A percentile compares a stretch with the other conserved stretches of the same genome.
phyloP scores from a whole-genome alignment of 1,140 invertebrate genomes.

The Scylla paramamosain region DNA sequence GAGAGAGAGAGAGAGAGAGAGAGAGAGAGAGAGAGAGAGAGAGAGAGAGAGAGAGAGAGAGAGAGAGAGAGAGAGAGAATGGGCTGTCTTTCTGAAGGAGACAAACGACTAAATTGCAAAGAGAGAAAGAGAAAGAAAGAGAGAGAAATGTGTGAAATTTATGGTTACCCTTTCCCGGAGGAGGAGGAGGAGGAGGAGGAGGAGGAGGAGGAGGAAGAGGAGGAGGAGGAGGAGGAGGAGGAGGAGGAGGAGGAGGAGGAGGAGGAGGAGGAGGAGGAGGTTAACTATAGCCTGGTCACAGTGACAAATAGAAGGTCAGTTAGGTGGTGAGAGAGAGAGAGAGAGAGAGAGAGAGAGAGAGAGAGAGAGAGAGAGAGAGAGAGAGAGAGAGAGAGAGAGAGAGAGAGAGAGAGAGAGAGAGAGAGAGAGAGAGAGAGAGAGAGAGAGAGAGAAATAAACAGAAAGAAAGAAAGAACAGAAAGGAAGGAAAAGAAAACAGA shows the following conservation, averaged over 20 bases:
- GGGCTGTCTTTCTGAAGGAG: constrained; percentile 53
- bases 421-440: background rate
- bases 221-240: constrained; percentile 5
- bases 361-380: background rate
- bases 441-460: background rate
- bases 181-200: constrained; percentile 41
- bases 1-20: background rate
- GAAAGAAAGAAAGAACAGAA: background rate
- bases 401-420: background rate
- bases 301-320: constrained; percentile 55
- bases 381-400: background rate
- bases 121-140: background rate
- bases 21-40: background rate
- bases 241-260: background rate
- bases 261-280: background rate
- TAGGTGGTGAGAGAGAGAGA: background rate
- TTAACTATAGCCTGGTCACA: constrained; percentile 34
- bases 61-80: background rate
- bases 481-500: background rate
- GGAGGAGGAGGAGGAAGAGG: background rate
- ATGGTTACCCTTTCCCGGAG: constrained; percentile 59
- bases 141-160: constrained; percentile 68
- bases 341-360: constrained; percentile 4
- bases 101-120: constrained; percentile 73
- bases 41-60: background rate